A percentile compares a stretch with the other conserved stretches of the same genome.
Evolutionary conservation across 2,113 vertebrate species (phyloP).

Genomic region (Sisor rabdophorus): DNA sequence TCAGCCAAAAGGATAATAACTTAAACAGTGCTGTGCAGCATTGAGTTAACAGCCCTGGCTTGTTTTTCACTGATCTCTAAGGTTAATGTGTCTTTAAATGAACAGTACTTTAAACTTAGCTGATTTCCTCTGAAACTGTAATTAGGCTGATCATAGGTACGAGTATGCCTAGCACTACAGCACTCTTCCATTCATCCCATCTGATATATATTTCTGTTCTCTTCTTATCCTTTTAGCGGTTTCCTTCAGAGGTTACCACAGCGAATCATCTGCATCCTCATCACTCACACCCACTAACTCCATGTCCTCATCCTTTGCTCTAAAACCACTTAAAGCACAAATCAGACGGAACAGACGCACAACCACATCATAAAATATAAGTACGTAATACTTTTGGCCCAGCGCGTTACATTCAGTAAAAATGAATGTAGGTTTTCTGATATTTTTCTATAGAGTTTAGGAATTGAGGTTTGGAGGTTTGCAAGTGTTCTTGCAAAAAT

Average conservation of each 20-base stretch:
- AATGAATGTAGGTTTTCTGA: constrained; percentile 29
- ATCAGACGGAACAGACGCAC: constrained; percentile 22
- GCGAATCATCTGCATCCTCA: too few relatives aligned
- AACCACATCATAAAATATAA: constrained; percentile 14
- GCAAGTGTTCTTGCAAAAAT: constrained; percentile 15
- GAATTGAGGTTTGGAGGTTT: constrained; percentile 26
- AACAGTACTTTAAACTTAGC: constrained; percentile 23
- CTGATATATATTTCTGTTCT: background rate
- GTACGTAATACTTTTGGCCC: constrained; percentile 15
- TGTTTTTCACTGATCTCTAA: background rate
- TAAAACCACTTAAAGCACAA: constrained; percentile 19
- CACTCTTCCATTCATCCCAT: constrained; percentile 26
- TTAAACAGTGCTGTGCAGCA: constrained; percentile 10
- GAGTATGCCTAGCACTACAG: constrained; percentile 2
- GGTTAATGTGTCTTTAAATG: background rate
- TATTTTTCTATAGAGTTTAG: constrained; percentile 31
- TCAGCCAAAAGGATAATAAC: constrained; percentile 16
- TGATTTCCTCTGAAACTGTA: constrained; percentile 11
- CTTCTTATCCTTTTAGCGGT: too few relatives aligned
- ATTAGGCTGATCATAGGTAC: constrained; percentile 7
- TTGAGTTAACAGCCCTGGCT: background rate
- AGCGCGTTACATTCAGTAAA: constrained; percentile 15
- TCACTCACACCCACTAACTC: too few relatives aligned
- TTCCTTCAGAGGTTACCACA: too few relatives aligned
- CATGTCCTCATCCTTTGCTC: background rate